Conservation (phyloP, 2,888 invertebrate species). For the Pachydiplax longipennis region DNA sequence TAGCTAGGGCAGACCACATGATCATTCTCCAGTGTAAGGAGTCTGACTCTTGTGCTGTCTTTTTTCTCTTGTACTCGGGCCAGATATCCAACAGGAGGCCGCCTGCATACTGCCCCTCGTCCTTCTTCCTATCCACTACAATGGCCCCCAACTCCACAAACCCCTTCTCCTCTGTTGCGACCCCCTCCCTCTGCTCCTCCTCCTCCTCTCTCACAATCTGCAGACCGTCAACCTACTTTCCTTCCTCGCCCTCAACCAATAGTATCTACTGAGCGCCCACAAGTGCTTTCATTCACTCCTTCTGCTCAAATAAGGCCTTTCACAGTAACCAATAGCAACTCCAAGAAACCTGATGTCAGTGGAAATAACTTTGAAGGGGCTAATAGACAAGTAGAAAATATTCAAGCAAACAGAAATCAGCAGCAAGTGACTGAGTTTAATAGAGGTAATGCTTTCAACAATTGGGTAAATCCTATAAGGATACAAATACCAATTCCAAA, state of each 20-base stretch:
- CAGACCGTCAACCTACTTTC: background rate
- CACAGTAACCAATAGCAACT: too few relatives aligned
- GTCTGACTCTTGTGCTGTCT: constrained; percentile 23
- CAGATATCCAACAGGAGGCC: constrained; percentile 31
- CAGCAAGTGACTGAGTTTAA: background rate
- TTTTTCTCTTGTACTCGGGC: constrained; percentile 15
- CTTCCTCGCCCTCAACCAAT: background rate
- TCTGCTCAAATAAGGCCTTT: too few relatives aligned
- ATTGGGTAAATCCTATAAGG: background rate
- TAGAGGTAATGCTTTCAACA: too few relatives aligned
- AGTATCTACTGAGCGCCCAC: background rate
- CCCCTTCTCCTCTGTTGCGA: background rate
- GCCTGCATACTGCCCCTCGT: constrained; percentile 16
- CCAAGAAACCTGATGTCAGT: too few relatives aligned
- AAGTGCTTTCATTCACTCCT: too few relatives aligned
- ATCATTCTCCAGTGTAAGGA: background rate
- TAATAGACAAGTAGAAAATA: background rate
- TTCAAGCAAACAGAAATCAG: background rate
- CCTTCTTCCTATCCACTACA: constrained; percentile 6
- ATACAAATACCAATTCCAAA: constrained; percentile 25
- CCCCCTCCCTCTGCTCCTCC: constrained; percentile 11
- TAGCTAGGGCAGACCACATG: too few relatives aligned
- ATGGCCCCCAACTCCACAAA: background rate
- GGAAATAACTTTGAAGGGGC: too few relatives aligned
- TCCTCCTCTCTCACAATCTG: background rate